Evolutionary conservation across 2,888 invertebrate genomes (phyloP).

Genomic region (Crioceris asparagi): DNA sequence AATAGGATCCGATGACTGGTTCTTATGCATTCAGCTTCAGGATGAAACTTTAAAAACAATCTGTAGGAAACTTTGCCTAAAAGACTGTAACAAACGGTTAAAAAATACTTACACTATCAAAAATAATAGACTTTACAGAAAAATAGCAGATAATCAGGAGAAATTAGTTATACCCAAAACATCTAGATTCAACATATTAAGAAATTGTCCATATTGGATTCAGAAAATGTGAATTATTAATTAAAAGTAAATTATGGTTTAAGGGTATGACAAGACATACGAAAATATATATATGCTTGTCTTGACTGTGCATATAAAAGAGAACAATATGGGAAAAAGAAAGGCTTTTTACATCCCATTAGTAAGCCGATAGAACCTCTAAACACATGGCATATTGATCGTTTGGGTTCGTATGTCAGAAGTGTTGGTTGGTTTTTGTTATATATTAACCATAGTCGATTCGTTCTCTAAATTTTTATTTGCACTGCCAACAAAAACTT

Average conservation of each 20-base stretch:
- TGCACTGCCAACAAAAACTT: slow-evolving; percentile 9
- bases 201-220: slow-evolving; percentile 19
- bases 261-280: slow-evolving; percentile 10
- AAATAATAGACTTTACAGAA: slow-evolving; percentile 10
- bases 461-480: slow-evolving; percentile 12
- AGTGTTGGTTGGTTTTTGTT: slow-evolving; percentile 6
- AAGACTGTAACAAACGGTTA: background rate
- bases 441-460: slow-evolving; percentile 13
- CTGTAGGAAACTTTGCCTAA: background rate
- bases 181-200: slow-evolving; percentile 24
- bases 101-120: background rate
- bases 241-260: slow-evolving; percentile 11
- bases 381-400: slow-evolving; percentile 16
- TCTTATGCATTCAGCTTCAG: slow-evolving; percentile 1
- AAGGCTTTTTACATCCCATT: slow-evolving; percentile 13
- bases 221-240: background rate
- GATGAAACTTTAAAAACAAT: background rate
- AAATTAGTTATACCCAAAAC: slow-evolving; percentile 24
- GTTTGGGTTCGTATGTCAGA: slow-evolving; percentile 12
- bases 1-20: background rate
- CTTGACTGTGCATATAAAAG: slow-evolving; percentile 9
- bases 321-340: slow-evolving; percentile 8
- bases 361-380: slow-evolving; percentile 10
- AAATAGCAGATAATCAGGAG: slow-evolving; percentile 16
- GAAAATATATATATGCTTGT: slow-evolving; percentile 12